Evolutionary conservation across 2,888 invertebrate genomes (phyloP).

Genomic region (Noctua janthina): DNA sequence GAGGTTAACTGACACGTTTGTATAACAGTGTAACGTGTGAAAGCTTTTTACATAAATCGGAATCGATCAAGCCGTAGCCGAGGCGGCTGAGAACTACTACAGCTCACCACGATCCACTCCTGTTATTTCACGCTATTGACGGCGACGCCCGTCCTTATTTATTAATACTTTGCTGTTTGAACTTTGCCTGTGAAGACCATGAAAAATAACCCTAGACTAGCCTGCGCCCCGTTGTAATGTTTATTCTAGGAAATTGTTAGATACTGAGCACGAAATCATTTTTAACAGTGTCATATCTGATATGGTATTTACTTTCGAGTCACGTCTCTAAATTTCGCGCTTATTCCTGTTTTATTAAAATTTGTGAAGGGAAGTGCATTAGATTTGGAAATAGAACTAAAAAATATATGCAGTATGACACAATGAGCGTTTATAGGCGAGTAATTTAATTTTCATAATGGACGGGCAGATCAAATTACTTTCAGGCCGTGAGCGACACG

Average conservation of each 20-base stretch:
- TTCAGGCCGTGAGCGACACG: conserved; percentile 79
- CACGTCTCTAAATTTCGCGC: conserved; percentile 49
- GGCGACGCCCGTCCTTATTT: conserved; percentile 75
- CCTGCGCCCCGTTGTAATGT: conserved; percentile 72
- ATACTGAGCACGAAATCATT: conserved; percentile 74
- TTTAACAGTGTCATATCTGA: conserved; percentile 67
- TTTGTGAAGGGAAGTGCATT: conserved; percentile 8
- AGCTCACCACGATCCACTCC: conserved; percentile 73
- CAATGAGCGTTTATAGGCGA: conserved; percentile 68
- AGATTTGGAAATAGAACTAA: conserved; percentile 19
- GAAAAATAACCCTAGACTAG: conserved; percentile 79
- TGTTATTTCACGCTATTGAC: conserved; percentile 81
- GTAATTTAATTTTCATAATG: conserved; percentile 83
- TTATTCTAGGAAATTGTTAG: conserved; percentile 77
- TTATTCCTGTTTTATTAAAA: conserved; percentile 34
- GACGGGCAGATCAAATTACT: conserved; percentile 82
- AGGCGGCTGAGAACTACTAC: conserved; percentile 64
- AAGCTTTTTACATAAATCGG: conserved; percentile 61
- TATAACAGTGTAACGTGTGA: conserved; percentile 51
- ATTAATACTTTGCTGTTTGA: conserved; percentile 78
- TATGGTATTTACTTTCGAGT: conserved; percentile 56
- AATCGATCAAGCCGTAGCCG: conserved; percentile 63
- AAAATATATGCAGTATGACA: conserved; percentile 44
- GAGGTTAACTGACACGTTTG: conserved; percentile 27
- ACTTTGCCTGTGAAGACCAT: conserved; percentile 77